Conservation (phyloP, 2,113 vertebrate species). For the Prionailurus bengalensis region DNA sequence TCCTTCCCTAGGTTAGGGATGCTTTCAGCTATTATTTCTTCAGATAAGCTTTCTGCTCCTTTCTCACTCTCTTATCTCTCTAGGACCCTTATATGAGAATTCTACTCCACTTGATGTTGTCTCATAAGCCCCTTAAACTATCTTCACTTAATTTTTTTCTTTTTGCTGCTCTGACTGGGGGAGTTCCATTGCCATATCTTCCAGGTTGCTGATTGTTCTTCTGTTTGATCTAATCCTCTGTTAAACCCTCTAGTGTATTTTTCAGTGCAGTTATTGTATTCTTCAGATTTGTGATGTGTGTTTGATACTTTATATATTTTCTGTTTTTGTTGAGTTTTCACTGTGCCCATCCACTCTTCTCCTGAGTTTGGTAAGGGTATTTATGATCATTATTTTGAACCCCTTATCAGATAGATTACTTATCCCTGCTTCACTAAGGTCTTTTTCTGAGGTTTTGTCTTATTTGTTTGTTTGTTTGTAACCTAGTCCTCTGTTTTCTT, state of each 20-base stretch:
- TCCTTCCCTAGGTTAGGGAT: not conserved
- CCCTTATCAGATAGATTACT: not conserved
- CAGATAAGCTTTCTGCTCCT: not conserved
- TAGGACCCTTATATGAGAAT: not conserved
- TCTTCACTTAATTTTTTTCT: not conserved
- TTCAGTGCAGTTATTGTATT: not conserved
- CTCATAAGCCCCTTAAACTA: not conserved
- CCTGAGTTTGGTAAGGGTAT: not conserved
- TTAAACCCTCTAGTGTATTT: not conserved
- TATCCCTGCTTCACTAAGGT: not conserved
- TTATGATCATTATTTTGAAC: not conserved
- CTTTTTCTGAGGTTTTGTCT: not conserved
- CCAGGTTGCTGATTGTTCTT: not conserved
- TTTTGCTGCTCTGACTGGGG: not conserved
- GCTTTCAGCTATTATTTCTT: not conserved
- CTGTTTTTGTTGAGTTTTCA: not conserved
- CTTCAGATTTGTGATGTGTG: not conserved
- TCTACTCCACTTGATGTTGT: not conserved
- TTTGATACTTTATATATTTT: not conserved
- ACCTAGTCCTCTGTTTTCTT: not conserved
- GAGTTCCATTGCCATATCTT: not conserved
- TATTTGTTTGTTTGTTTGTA: not conserved
- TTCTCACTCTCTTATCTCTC: not conserved
- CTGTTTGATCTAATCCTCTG: not conserved
- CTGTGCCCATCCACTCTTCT: not conserved